Conservation (phyloP, 1,140 invertebrate genomes). For the Aphelinus certus region DNA sequence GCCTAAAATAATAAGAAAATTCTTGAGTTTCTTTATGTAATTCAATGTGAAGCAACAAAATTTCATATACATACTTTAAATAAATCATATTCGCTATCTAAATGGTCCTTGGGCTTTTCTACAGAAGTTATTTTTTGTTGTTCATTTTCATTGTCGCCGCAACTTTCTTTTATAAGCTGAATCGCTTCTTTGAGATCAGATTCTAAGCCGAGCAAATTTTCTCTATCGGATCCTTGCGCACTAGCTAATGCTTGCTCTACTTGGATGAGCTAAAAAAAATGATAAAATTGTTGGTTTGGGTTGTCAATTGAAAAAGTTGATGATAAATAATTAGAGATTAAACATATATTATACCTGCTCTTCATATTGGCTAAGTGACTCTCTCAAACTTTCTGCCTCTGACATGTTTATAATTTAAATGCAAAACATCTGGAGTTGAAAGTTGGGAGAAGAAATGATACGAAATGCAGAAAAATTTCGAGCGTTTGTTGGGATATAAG, state of each 20-base stretch:
- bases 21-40: too few relatives aligned
- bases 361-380: slow-evolving; percentile 66
- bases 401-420: slow-evolving; percentile 44
- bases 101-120: slow-evolving; percentile 51
- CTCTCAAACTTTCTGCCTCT: slow-evolving; percentile 52
- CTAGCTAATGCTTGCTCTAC: slow-evolving; percentile 69
- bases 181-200: slow-evolving; percentile 74
- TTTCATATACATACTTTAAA: slow-evolving; percentile 70
- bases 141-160: slow-evolving; percentile 53
- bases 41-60: background rate
- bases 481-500: too few relatives aligned
- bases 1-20: slow-evolving; percentile 46
- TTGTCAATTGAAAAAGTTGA: background rate
- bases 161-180: slow-evolving; percentile 70
- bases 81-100: slow-evolving; percentile 75
- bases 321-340: background rate
- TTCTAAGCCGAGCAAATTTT: slow-evolving; percentile 70
- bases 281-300: background rate
- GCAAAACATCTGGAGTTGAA: background rate
- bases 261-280: slow-evolving; percentile 67
- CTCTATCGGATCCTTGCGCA: slow-evolving; percentile 65
- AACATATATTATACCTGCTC: slow-evolving; percentile 59
- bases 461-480: too few relatives aligned
- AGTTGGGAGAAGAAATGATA: too few relatives aligned
- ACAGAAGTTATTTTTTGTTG: slow-evolving; percentile 36